Evolutionary conservation across 2,797 vertebrate species (phyloP), one percentile per base, ranked within the genome.

Genomic region (Fringilla coelebs): DNA sequence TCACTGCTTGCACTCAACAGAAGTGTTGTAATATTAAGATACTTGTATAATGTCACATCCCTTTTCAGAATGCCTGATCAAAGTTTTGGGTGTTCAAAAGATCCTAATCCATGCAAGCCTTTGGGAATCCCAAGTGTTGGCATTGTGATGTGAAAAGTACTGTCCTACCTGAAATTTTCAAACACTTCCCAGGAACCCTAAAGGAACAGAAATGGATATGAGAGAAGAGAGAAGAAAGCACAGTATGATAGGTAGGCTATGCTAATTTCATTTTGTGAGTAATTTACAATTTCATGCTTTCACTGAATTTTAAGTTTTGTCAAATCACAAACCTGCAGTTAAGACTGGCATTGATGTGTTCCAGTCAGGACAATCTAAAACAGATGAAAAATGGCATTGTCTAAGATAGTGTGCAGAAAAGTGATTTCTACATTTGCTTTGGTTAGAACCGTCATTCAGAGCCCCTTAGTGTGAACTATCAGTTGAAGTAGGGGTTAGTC

Each of bases 291-390:
- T 90, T 95, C 67, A 61, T 71, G 40, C n/a, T 89, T 89, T 91
- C 79, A 41, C 34, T 95, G 75, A 78, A 85, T 91, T 96, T 96
- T 95, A 92, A 88, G 88, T 68, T 65, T 18, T n/a, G 51, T 93
- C 58, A 80, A 74, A 94, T 93, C 52, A 63, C 61, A 94, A 95
- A 81, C 41, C 61, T 83, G 14, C 67, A 89, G 75, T 45, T 88
- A 75, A 46, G 10, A 65, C 31, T 11, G 28, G 46, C n/a, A 91
- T 43, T 85, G 96, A 74, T 7, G 29, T 52, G 29, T 92, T 86
- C 70, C 52, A 76, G 48, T 15, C 0, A 12, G 49, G 48, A 45
- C 79, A 80, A 93, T 55, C 46, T 71, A 67, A 94, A 97, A 16
- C 36, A 95, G 85, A 29, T 85, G 71, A 93, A 93, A 93, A 93